These are phyloP conservation scores for Atherix ibis DNA, from an alignment of 2,888 invertebrate genomes.

Conservation along the genomic window DNA sequence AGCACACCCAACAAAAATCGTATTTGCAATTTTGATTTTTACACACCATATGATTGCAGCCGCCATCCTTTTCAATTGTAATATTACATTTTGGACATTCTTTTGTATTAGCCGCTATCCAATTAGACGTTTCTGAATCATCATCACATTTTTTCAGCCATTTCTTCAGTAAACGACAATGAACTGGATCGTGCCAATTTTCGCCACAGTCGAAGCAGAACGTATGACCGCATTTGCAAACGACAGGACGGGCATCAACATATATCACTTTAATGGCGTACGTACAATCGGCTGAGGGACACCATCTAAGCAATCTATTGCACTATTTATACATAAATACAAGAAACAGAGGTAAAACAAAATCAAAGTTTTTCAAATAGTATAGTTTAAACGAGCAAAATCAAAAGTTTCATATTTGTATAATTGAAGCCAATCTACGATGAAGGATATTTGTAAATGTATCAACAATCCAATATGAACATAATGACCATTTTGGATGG, in stretches of 20 bases:
- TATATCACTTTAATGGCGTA: constrained; percentile 86
- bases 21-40: constrained; percentile 96
- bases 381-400: too few relatives aligned
- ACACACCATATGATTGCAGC: constrained; percentile 98
- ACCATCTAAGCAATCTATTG: constrained; percentile 92
- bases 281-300: constrained; percentile 94
- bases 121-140: constrained; percentile 96
- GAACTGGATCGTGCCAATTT: constrained; percentile 97
- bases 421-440: too few relatives aligned
- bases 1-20: constrained; percentile 99
- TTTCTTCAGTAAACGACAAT: constrained; percentile 77
- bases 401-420: too few relatives aligned
- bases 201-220: constrained; percentile 96
- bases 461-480: too few relatives aligned
- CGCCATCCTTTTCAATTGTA: constrained; percentile 93
- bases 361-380: too few relatives aligned
- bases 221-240: constrained; percentile 80
- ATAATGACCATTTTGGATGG: too few relatives aligned
- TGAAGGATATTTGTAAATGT: too few relatives aligned
- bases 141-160: constrained; percentile 99
- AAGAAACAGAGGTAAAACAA: too few relatives aligned
- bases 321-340: constrained; percentile 44
- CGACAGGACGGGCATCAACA: constrained; percentile 80
- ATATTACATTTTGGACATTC: constrained; percentile 98
- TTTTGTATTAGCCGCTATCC: constrained; percentile 99